Conservation (phyloP, 2,888 invertebrate genomes). For the Apodemia mormo region DNA sequence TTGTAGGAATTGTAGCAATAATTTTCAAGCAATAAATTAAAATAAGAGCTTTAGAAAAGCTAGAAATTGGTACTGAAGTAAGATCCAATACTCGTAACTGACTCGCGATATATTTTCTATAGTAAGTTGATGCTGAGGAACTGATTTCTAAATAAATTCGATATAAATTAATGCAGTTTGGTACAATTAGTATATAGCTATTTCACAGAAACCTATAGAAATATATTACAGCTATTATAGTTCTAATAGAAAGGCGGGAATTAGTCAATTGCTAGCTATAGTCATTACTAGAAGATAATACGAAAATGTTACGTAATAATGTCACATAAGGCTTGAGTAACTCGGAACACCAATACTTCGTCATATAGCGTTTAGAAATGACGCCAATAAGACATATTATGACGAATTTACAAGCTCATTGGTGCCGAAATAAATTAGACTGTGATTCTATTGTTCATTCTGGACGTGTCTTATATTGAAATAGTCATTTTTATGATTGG, state of each 20-base stretch:
- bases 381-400: constrained; percentile 53
- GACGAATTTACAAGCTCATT: constrained; percentile 80
- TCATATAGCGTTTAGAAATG: constrained; percentile 52
- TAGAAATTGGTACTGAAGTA: constrained; percentile 77
- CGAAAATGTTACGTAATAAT: constrained; percentile 58
- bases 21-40: constrained; percentile 71
- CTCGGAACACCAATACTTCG: constrained; percentile 54
- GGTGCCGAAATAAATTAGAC: constrained; percentile 80
- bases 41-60: constrained; percentile 74
- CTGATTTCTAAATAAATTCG: constrained; percentile 59
- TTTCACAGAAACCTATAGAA: constrained; percentile 65
- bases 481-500: constrained; percentile 80
- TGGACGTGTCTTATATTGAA: constrained; percentile 82
- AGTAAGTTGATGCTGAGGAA: constrained; percentile 57
- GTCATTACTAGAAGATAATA: constrained; percentile 63
- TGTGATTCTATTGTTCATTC: constrained; percentile 81
- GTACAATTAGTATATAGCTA: constrained; percentile 70
- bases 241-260: constrained; percentile 68
- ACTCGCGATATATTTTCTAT: constrained; percentile 76
- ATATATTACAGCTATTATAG: constrained; percentile 66
- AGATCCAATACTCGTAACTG: constrained; percentile 63
- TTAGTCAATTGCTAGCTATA: constrained; percentile 82
- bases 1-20: constrained; percentile 73
- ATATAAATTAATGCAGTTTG: constrained; percentile 57
- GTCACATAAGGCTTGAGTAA: constrained; percentile 65